Percentiles rank a stretch among this genome's conserved stretches.
Evolutionary conservation across 2,888 invertebrate genomes (phyloP).

Genomic region (Ophioninae sp.): DNA sequence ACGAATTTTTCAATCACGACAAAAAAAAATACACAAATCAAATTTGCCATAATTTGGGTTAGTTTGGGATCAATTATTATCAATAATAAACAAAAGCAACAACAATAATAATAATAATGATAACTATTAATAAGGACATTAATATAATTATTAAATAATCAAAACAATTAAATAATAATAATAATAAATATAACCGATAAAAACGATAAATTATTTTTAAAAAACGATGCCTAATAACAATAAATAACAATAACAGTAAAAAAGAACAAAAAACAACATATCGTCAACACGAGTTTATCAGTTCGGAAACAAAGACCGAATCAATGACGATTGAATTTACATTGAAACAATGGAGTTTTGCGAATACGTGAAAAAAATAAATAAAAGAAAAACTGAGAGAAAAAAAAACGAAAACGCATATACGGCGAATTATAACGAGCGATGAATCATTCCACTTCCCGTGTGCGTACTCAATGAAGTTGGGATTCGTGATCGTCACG

Average conservation of each 20-base stretch:
- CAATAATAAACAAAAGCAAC: too few relatives aligned
- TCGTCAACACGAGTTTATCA: not conserved
- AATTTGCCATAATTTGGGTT: too few relatives aligned
- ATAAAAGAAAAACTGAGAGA: not conserved
- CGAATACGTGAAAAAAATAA: slow-evolving; percentile 1
- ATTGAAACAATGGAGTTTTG: slow-evolving; percentile 27
- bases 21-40: too few relatives aligned
- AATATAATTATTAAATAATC: too few relatives aligned
- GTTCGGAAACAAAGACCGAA: not conserved
- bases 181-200: not conserved
- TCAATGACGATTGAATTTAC: slow-evolving; percentile 4
- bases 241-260: not conserved
- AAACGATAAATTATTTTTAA: not conserved
- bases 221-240: not conserved
- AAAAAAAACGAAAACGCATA: not conserved
- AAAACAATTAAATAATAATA: not conserved
- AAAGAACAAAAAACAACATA: not conserved
- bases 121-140: too few relatives aligned
- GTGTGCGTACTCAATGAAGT: slow-evolving; percentile 23
- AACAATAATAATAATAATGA: too few relatives aligned
- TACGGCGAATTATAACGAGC: slow-evolving; percentile 4
- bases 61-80: too few relatives aligned
- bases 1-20: too few relatives aligned
- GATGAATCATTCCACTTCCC: slow-evolving; percentile 42
- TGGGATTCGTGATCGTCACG: slow-evolving; percentile 26